Percentiles rank a stretch among this genome's conserved stretches.
These are phyloP conservation scores for Tinamus guttatus DNA, from an alignment of 2,113 vertebrate genomes.

Conservation along the genomic window DNA sequence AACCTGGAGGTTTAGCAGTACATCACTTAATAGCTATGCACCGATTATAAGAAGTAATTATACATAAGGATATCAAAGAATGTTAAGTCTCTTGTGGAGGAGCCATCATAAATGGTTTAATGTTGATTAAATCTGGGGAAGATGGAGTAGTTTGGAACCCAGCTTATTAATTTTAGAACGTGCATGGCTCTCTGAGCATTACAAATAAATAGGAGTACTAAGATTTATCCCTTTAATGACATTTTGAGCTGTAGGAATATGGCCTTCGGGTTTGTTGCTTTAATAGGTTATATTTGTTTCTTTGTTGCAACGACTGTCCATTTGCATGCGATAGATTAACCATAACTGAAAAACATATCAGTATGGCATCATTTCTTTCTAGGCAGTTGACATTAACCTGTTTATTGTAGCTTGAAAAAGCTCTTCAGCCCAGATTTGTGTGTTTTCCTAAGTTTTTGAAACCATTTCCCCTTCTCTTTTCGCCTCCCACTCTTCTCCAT, in stretches of 20 bases:
- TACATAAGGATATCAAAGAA: conserved; percentile 72
- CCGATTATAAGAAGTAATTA: conserved; percentile 77
- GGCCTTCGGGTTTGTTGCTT: not conserved
- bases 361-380: not conserved
- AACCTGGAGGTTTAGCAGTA: conserved; percentile 70
- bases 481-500: not conserved
- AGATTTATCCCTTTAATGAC: not conserved
- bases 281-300: not conserved
- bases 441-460: not conserved
- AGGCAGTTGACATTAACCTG: not conserved
- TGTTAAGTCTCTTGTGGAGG: conserved; percentile 57
- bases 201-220: conserved; percentile 33
- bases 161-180: conserved; percentile 67
- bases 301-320: not conserved
- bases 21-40: conserved; percentile 72
- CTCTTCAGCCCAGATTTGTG: not conserved
- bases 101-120: conserved; percentile 61
- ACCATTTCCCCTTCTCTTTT: not conserved
- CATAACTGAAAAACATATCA: not conserved
- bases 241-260: not conserved
- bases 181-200: not conserved
- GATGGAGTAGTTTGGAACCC: conserved; percentile 28
- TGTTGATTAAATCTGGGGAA: conserved; percentile 69
- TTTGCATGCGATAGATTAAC: not conserved
- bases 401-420: not conserved